Conservation (phyloP, 2,888 invertebrate species). For the Lasius platythorax region DNA sequence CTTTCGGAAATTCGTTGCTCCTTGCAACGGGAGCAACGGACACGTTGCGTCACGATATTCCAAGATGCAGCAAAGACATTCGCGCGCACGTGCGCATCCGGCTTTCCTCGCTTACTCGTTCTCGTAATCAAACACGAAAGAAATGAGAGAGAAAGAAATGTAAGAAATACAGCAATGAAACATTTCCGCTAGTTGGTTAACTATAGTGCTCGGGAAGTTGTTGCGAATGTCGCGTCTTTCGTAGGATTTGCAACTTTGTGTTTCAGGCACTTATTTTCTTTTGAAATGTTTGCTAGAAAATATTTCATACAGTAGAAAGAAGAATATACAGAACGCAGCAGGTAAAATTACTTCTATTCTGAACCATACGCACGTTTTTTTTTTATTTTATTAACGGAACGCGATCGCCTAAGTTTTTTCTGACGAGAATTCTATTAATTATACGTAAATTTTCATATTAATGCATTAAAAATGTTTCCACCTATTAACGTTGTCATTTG, state of each 20-base stretch:
- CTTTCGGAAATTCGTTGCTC: slow-evolving; percentile 32
- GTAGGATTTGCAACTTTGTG: slow-evolving; percentile 34
- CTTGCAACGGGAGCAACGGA: neutral
- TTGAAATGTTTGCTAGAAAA: slow-evolving; percentile 36
- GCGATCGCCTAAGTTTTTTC: neutral
- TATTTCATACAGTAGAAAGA: slow-evolving; percentile 17
- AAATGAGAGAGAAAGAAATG: neutral
- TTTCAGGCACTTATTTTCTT: slow-evolving; percentile 36
- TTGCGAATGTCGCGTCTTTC: slow-evolving; percentile 6
- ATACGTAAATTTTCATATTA: neutral
- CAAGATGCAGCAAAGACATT: neutral
- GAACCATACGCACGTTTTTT: neutral
- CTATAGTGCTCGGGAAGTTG: slow-evolving; percentile 17
- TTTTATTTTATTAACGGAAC: neutral
- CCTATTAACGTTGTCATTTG: no score
- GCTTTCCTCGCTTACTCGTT: neutral
- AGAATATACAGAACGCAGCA: neutral
- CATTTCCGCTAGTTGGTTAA: slow-evolving; percentile 34
- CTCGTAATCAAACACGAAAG: slow-evolving; percentile 4
- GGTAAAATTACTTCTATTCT: neutral
- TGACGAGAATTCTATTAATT: neutral
- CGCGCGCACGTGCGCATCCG: neutral
- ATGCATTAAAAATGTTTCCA: no score
- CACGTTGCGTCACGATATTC: neutral
- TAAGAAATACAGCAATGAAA: slow-evolving; percentile 30